Base-by-base conservation (phyloP, 2,113 vertebrate genomes). In the Cynocephalus volans region DNA sequence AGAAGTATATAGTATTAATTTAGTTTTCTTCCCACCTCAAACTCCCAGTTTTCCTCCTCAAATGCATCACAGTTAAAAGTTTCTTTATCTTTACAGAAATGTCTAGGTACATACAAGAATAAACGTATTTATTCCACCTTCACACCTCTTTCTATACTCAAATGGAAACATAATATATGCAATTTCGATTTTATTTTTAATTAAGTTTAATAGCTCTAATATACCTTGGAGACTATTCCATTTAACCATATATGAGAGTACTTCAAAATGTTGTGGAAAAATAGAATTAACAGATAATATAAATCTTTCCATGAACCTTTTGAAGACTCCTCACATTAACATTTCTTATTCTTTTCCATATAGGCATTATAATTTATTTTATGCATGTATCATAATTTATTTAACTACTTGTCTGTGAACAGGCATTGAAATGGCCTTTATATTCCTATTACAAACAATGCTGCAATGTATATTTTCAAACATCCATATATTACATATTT, bases 121-220 rank as follows among this genome's bases (percentile, higher is more conserved):
- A 52, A 21, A 79, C 21, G 41, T 93, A 24, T 45, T 77, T 3
- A 36, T 41, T 86, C 19, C 9, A 84, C 9, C 18, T 73, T 95
- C 65, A 54, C 23, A 45, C 2, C 64, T 33, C 8, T 50, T 87
- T 67, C 52, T 80, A 83, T 33, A 58, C 12, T 87, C 62, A 95
- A 60, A 60, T 65, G 13, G 26, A 8, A 85, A 91, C 26, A 64
- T 19, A 58, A 54, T 67, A 17, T 50, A 65, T 21, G 23, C 18
- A 26, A 33, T 19, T 70, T 90, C 91, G 76, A 67, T 79, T 88
- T 96, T 67, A 90, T 8, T 5, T 14, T 86, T 88, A 88, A 82
- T 64, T 73, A 88, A 56, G 67, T 33, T 58, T 58, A 93, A 58
- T 48, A 77, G n/a, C 5, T 14, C 10, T 85, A 52, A 77, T 90